Evolutionary conservation across 2,888 invertebrate genomes (phyloP).

Genomic region (Campopleginae sp.): DNA sequence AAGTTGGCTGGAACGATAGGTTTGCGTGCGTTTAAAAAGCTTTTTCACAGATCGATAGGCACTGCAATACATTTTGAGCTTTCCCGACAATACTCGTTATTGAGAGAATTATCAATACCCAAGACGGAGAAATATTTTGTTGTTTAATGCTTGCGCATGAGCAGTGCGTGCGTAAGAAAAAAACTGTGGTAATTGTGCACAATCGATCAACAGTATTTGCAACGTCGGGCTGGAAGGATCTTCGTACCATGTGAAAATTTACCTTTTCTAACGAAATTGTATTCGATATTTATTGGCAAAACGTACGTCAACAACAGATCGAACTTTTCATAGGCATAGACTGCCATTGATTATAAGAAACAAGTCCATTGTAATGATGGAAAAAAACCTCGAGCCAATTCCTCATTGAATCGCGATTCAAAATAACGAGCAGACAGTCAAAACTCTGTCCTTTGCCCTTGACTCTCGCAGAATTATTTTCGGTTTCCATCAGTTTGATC

Average conservation of each 20-base stretch:
- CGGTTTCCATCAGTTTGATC: constrained; percentile 56
- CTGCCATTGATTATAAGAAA: too few species aligned
- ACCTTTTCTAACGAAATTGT: neutral
- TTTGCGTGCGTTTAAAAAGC: neutral
- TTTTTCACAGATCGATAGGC: neutral
- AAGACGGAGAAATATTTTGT: neutral
- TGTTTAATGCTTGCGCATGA: neutral
- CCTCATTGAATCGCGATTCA: too few species aligned
- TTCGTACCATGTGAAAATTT: neutral
- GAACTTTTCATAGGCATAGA: neutral
- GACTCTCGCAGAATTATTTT: constrained; percentile 58
- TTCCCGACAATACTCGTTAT: neutral
- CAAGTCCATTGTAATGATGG: too few species aligned
- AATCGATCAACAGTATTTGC: neutral
- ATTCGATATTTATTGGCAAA: neutral
- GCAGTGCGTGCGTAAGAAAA: neutral
- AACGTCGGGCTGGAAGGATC: neutral
- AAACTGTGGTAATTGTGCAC: neutral
- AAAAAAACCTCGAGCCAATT: too few species aligned
- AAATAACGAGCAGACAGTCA: neutral
- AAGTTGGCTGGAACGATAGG: neutral
- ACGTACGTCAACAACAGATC: neutral
- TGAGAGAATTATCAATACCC: neutral
- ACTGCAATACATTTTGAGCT: neutral
- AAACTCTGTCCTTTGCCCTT: constrained; percentile 39